phyloP scores from a whole-genome alignment of 2,113 vertebrate species.

The Progne subis region DNA sequence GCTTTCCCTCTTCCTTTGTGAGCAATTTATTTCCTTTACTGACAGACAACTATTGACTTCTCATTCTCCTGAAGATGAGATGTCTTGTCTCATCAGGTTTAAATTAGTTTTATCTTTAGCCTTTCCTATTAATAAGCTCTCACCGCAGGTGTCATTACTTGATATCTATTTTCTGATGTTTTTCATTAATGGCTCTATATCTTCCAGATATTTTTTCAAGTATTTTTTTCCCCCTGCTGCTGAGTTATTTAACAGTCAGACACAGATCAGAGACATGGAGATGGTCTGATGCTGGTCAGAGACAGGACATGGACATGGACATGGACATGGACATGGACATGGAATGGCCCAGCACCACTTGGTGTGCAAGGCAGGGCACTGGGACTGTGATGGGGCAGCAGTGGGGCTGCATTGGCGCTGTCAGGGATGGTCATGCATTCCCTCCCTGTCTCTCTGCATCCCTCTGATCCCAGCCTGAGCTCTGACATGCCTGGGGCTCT shows the following conservation, averaged over 20 bases:
- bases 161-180: conserved; percentile 41
- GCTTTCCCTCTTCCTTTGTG: background rate
- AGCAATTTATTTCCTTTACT: conserved; percentile 37
- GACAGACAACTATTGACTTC: conserved; percentile 51
- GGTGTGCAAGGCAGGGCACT: accelerated
- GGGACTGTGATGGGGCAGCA: background rate
- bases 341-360: background rate
- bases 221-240: background rate
- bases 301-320: accelerated
- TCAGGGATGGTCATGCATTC: background rate
- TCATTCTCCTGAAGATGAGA: conserved; percentile 20
- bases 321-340: accelerated
- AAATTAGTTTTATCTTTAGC: conserved; percentile 61
- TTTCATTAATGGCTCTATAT: background rate
- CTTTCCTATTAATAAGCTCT: conserved; percentile 41
- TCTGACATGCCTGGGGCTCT: background rate
- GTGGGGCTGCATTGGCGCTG: background rate
- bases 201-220: background rate
- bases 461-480: background rate
- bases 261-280: background rate
- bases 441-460: background rate
- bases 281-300: background rate
- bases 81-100: conserved; percentile 55
- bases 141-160: background rate
- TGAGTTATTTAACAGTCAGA: background rate